Base-by-base conservation (phyloP, 1,140 invertebrate genomes). In the Diabrotica undecimpunctata region DNA sequence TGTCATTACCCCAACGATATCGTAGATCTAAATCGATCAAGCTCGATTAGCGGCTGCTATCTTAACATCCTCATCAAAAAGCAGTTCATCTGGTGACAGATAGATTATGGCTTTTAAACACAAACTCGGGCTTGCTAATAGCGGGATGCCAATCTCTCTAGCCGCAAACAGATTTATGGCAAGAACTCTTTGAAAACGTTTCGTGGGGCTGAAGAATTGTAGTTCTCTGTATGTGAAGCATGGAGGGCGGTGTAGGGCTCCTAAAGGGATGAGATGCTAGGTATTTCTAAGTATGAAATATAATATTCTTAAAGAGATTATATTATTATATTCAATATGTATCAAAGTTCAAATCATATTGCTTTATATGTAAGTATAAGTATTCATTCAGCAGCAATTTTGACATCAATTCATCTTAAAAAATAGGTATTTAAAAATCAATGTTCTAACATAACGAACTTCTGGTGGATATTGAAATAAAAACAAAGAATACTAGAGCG, bases 41-140 rank as follows among this genome's bases (percentile, higher is more conserved):
- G 12, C 12, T 54, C 53, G 14, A 54, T 54, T 54, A 54, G 13
- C 53, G 53, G 41, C 41, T 10, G 41, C 41, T 46, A 46, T 46
- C 41, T 46, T 46, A 55, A 55, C 35, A 12, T 57, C 25, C 59
- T 61, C 59, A 61, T 61, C 59, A 61, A 52, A 61, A 61, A 61
- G 59, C 59, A 61, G 59, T 61, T 52, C 13, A 61, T 50, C 14
- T 50, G 59, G 14, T 61, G 59, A 61, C 59, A 50, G 59, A 61
- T 36, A 61, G 59, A 61, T 61, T 61, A 51, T 50, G 41, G 59
- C 59, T 61, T 61, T 61, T 39, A 52, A 37, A 51, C 52, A 51
- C 37, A 52, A 61, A 61, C 38, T 61, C 59, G 41, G 41, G 25
- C 59, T 61, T 61, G 59, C 59, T 61, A 36, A 51, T 36, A 61